Base-by-base conservation (phyloP, 2,797 vertebrate genomes). In the Fistularia tabacaria region DNA sequence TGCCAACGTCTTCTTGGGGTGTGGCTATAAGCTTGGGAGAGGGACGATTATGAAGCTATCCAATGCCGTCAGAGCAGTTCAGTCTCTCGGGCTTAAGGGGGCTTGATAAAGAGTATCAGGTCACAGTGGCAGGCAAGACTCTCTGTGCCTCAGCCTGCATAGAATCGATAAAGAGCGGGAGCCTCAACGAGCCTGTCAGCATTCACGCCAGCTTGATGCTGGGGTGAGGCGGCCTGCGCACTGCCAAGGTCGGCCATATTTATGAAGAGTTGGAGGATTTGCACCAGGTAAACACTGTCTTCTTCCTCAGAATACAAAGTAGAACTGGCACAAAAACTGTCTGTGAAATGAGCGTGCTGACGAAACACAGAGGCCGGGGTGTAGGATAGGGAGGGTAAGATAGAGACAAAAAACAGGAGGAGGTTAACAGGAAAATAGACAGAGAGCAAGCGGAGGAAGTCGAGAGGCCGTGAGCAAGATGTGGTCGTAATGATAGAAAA, bases 271-370 rank as follows among this genome's bases (percentile, higher is more conserved):
- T 84, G 55, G 72, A 73, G 80, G 73, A 77, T 82, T 71, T 62
- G 77, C 51, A 48, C 66, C 64, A 63, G 69, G 82, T 83, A 85
- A 87, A 87, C 83, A 48, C 36, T n/a, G 64, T 70, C 60, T 51
- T 72, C 75, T 81, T 69, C 49, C 54, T 42, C 54, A 66, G 83
- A 85, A 87, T 89, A 87, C 79, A 81, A 86, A 87, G 74, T 80
- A 87, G 25, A 5, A 25, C 2, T 25, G 25, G 78, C 14, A 6
- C 6, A 14, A 47, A 46, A 62, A 72, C 77, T 66, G 73, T 66
- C 73, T 55, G 65, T 50, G 69, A 74, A 84, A 76, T 72, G 72
- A 81, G 60, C 64, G 51, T 0, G 25, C 71, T 63, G 77, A 80
- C 76, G 71, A 74, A 75, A 77, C 73, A 76, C 48, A 39, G 25